phyloP scores from a whole-genome alignment of 2,888 invertebrate genomes.

The Morpho deidamia region DNA sequence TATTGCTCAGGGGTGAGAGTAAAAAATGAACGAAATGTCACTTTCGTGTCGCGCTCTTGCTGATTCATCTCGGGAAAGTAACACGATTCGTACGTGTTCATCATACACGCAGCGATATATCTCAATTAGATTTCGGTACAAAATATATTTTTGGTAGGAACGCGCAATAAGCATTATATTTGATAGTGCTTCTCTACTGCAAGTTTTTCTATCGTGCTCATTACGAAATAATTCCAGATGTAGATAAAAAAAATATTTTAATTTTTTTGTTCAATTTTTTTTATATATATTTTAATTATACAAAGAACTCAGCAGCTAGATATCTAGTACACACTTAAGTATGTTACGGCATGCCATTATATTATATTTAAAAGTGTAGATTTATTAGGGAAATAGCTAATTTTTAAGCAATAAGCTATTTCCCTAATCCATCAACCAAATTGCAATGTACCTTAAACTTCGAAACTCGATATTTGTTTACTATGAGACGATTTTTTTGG shows the following conservation, averaged over 20 bases:
- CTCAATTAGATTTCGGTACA: conserved; percentile 4
- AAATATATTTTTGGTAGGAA: conserved; percentile 2
- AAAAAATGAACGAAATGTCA: conserved; percentile 10
- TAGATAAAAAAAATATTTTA: not conserved
- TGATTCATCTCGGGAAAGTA: conserved; percentile 5
- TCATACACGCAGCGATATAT: conserved; percentile 2
- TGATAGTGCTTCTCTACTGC: not conserved
- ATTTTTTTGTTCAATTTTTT: too few species aligned
- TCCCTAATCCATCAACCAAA: too few species aligned
- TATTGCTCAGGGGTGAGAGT: conserved; percentile 26
- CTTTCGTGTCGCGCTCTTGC: conserved; percentile 2
- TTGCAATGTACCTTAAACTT: too few species aligned
- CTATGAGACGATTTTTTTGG: too few species aligned
- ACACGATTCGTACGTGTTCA: conserved; percentile 7
- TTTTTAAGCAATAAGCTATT: too few species aligned
- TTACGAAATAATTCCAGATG: not conserved
- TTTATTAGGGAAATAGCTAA: too few species aligned
- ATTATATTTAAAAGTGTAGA: too few species aligned
- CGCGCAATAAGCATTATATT: not conserved
- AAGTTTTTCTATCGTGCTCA: not conserved
- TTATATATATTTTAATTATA: too few species aligned
- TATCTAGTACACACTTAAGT: too few species aligned
- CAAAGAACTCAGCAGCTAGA: too few species aligned
- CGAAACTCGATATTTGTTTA: too few species aligned
- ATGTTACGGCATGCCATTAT: too few species aligned